phyloP scores from a whole-genome alignment of 2,888 invertebrate species.

The Poecilus cupreus region DNA sequence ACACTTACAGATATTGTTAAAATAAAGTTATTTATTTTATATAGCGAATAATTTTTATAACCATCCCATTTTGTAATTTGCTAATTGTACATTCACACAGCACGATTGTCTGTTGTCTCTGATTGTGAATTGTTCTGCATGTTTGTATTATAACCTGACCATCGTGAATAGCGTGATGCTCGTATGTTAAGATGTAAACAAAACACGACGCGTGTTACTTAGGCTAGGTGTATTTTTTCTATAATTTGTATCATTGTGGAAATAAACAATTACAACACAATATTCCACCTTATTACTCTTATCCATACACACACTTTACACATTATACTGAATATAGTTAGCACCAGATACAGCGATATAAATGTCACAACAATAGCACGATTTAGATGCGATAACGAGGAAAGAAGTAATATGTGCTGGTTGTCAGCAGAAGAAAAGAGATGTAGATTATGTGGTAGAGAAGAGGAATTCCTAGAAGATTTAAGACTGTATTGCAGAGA shows the following conservation, averaged over 20 bases:
- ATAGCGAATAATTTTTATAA: slow-evolving; percentile 53
- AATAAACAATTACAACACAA: slow-evolving; percentile 44
- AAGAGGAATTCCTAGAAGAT: too few relatives aligned
- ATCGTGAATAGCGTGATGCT: slow-evolving; percentile 33
- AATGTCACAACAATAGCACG: too few relatives aligned
- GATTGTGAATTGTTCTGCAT: slow-evolving; percentile 40
- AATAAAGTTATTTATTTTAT: slow-evolving; percentile 59
- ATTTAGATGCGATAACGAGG: too few relatives aligned
- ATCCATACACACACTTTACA: slow-evolving; percentile 9
- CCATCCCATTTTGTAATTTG: slow-evolving; percentile 39
- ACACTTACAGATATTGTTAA: slow-evolving; percentile 40
- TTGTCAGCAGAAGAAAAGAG: too few relatives aligned
- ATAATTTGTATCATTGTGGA: slow-evolving; percentile 52
- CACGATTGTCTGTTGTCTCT: slow-evolving; percentile 27
- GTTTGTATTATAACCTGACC: slow-evolving; percentile 37
- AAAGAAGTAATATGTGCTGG: too few relatives aligned
- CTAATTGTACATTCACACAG: slow-evolving; percentile 33
- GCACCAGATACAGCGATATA: not conserved
- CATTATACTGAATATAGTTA: not conserved
- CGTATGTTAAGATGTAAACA: slow-evolving; percentile 38
- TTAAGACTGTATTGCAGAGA: too few relatives aligned
- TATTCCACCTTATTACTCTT: not conserved
- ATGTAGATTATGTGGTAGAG: too few relatives aligned
- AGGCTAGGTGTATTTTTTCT: slow-evolving; percentile 44
- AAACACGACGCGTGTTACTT: slow-evolving; percentile 30